Evolutionary conservation across 2,797 vertebrate genomes (phyloP).

Genomic region (Eremophila alpestris): DNA sequence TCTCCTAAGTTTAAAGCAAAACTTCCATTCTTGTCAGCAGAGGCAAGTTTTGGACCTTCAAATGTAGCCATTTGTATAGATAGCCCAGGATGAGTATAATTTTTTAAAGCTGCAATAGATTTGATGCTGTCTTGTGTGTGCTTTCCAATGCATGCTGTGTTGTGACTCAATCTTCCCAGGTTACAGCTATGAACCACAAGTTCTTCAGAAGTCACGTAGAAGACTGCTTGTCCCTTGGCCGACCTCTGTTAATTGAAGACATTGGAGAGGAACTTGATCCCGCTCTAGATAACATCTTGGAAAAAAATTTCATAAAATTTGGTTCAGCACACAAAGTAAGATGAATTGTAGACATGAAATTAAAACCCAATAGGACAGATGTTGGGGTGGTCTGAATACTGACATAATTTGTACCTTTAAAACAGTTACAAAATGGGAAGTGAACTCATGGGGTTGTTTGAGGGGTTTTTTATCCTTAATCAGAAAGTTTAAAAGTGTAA

Average conservation of each 20-base stretch:
- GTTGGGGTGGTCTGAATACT: background rate
- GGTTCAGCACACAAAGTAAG: slow-evolving; percentile 84
- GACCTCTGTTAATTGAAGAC: slow-evolving; percentile 85
- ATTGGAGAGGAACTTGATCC: slow-evolving; percentile 87
- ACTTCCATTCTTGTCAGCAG: background rate
- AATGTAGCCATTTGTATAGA: background rate
- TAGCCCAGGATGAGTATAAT: background rate
- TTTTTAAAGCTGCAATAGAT: background rate
- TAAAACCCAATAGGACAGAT: background rate
- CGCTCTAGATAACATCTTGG: slow-evolving; percentile 84
- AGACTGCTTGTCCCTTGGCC: slow-evolving; percentile 82
- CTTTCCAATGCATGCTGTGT: background rate
- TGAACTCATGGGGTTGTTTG: background rate
- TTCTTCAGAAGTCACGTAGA: slow-evolving; percentile 85
- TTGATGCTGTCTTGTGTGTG: background rate
- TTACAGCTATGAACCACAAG: slow-evolving; percentile 85
- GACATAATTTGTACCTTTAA: background rate
- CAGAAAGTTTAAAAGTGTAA: background rate
- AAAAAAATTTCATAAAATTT: slow-evolving; percentile 88
- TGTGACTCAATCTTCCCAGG: slow-evolving; percentile 62
- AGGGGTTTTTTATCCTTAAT: fast-evolving
- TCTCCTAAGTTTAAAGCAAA: background rate
- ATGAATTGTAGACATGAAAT: background rate
- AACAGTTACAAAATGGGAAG: background rate
- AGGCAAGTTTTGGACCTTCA: background rate